phyloP scores from a whole-genome alignment of 2,888 invertebrate species.

The Dusona sp. region DNA sequence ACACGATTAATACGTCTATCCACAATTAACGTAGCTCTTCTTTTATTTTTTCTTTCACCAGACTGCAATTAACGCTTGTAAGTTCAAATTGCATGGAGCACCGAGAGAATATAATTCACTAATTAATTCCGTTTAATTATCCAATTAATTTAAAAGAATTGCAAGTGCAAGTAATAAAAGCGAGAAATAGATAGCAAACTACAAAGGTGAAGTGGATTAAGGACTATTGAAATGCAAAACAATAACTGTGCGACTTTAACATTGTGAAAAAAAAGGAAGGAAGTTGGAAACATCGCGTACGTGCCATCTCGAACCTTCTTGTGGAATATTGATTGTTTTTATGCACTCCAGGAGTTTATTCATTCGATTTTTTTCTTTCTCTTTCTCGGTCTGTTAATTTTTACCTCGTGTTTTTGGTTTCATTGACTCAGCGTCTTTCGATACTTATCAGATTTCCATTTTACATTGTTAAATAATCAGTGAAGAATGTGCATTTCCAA shows the following conservation, averaged over 20 bases:
- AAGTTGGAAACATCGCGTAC: neutral
- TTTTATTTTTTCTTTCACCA: neutral
- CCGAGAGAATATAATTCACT: neutral
- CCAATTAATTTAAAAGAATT: slow-evolving; percentile 2
- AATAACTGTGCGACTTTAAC: slow-evolving; percentile 28
- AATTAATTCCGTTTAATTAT: slow-evolving; percentile 22
- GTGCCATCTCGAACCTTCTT: slow-evolving; percentile 5
- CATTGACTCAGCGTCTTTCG: neutral
- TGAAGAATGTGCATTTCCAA: neutral
- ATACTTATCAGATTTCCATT: neutral
- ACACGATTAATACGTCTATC: slow-evolving; percentile 29
- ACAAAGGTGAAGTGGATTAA: slow-evolving; percentile 47
- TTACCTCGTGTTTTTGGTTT: neutral
- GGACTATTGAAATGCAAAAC: neutral
- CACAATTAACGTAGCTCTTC: slow-evolving; percentile 6
- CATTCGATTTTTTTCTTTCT: neutral
- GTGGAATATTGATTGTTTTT: slow-evolving; percentile 35
- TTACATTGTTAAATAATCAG: neutral
- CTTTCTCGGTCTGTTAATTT: neutral
- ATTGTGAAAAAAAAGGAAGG: slow-evolving; percentile 1
- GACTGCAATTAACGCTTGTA: slow-evolving; percentile 9
- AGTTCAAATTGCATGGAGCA: neutral
- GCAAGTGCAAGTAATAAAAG: neutral
- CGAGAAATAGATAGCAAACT: neutral
- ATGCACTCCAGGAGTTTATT: neutral